Evolutionary conservation across 2,113 vertebrate genomes (phyloP).

Genomic region (Catagonus wagneri): DNA sequence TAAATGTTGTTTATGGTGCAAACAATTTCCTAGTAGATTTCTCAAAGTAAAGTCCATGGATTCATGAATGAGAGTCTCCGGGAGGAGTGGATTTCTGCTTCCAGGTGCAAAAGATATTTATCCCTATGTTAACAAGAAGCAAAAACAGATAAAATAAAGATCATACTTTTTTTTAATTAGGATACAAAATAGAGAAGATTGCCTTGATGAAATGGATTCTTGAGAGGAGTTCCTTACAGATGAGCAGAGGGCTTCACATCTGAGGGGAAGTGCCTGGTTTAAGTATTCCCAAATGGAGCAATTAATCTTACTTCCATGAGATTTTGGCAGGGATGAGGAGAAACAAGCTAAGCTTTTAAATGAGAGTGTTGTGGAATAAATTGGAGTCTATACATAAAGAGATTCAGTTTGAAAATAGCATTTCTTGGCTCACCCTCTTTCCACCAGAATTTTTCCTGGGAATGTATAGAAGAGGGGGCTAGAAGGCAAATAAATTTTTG

Average conservation of each 20-base stretch:
- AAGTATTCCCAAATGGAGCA: background rate
- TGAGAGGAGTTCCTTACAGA: background rate
- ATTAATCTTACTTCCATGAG: background rate
- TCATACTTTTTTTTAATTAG: background rate
- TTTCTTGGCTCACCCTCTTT: background rate
- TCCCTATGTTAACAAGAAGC: slow-evolving; percentile 4
- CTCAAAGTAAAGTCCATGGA: background rate
- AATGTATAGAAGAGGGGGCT: background rate
- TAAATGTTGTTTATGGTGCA: background rate
- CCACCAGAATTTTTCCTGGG: background rate
- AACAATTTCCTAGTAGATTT: background rate
- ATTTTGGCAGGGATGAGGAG: background rate
- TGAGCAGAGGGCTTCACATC: background rate
- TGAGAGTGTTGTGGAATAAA: background rate
- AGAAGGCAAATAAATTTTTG: background rate
- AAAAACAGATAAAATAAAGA: slow-evolving; percentile 39
- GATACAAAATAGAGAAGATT: background rate
- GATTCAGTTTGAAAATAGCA: background rate
- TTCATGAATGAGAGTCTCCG: slow-evolving; percentile 54
- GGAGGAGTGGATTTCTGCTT: background rate
- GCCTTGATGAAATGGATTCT: slow-evolving; percentile 22
- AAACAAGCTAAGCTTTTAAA: background rate
- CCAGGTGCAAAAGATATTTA: slow-evolving; percentile 12
- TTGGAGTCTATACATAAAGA: background rate
- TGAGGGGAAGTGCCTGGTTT: background rate